A percentile compares a stretch with the other conserved stretches of the same genome.
phyloP scores from a whole-genome alignment of 2,113 vertebrate genomes.

The Cephalopholis sonnerati region DNA sequence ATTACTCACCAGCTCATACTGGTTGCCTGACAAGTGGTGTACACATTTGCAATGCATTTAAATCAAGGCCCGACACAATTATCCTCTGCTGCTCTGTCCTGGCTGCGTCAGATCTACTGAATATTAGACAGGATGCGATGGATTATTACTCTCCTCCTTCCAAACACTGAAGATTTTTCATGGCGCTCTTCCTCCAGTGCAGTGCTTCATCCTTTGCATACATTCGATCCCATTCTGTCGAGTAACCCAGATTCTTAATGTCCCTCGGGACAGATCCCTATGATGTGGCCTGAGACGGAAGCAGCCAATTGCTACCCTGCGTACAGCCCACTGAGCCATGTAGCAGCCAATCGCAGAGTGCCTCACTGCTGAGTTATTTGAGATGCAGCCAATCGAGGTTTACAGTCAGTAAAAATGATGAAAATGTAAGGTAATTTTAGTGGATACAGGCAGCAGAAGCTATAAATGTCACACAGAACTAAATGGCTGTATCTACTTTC shows the following conservation, averaged over 20 bases:
- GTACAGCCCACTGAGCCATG: not conserved
- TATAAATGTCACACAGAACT: not conserved
- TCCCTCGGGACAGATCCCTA: constrained; percentile 33
- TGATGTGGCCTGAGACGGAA: constrained; percentile 44
- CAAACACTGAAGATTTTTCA: not conserved
- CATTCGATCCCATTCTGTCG: constrained; percentile 22
- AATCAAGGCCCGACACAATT: too few relatives aligned
- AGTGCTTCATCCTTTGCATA: constrained; percentile 1
- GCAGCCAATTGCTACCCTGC: constrained; percentile 24
- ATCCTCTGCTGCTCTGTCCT: too few relatives aligned
- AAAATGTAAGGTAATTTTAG: not conserved
- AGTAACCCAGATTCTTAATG: constrained; percentile 47
- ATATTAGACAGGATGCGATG: too few relatives aligned
- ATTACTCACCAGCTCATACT: too few relatives aligned
- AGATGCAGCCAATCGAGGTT: constrained; percentile 23
- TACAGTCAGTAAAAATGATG: not conserved
- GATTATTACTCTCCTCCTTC: not conserved
- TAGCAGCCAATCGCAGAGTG: constrained; percentile 10
- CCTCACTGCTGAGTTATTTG: not conserved
- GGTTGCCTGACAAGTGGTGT: not conserved
- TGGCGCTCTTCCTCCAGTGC: not conserved
- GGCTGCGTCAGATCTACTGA: too few relatives aligned
- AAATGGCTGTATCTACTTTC: not conserved
- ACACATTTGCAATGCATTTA: too few relatives aligned
- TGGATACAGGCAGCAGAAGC: not conserved